Evolutionary conservation across 2,797 vertebrate species (phyloP), one percentile per base, ranked within the genome.

Genomic region (Phoxinus dragarum): DNA sequence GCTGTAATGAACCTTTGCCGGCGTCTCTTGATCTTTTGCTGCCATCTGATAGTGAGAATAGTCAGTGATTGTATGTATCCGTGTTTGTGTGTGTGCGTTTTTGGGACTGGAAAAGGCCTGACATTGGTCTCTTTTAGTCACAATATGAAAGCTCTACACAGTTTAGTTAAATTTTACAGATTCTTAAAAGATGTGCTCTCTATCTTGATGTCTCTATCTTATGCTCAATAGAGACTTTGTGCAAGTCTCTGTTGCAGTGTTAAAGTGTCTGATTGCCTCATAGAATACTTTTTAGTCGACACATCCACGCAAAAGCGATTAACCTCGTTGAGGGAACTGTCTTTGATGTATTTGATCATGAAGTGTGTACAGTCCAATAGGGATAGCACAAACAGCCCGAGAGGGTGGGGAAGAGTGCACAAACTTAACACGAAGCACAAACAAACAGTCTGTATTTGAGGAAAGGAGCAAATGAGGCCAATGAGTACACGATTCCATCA

Each of bases 21-120:
- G 67, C 69, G 7, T 86, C 88, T 85, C 86, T 86, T 80, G 80
- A 88, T 86, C 87, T 87, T 81, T 80, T 38, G 36, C 14, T 81
- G 54, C 71, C 31, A n/a, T 84, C 64, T 81, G 68, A 84, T 74
- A 42, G 54, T 44, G 61, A 61, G 31, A 85, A 81, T 86, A 73
- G 42, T 83, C 69, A n/a, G 69, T 80, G 84, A 83, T 66, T 68
- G 23, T 47, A 85, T 47, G 80, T 78, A 17, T 69, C 47, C 12
- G 19, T 59, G 56, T 79, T 38, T 69, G 54, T 64, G 74, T 61
- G 47, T 34, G 67, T 23, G 69, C 3, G 2, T 68, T 38, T 64
- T 59, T 38, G 31, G 17, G 23, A 56, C 36, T 38, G 61, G 44
- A 68, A 68, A 84, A 19, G 73, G 59, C n/a, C 82, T 40, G 36